Base-by-base conservation (phyloP, 2,797 vertebrate species). In the Centroberyx gerrardi region DNA sequence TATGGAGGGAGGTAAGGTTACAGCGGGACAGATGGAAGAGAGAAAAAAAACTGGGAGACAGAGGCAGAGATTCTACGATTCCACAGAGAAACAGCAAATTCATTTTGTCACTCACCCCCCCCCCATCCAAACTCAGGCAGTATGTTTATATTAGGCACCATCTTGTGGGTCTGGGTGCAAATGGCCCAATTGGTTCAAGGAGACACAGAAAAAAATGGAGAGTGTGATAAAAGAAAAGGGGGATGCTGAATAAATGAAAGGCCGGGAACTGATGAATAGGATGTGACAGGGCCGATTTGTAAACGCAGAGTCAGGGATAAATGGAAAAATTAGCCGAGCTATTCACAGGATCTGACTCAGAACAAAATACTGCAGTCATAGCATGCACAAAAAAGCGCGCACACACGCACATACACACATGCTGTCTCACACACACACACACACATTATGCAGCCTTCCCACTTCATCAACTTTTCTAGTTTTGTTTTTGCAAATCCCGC, bases 331-430 rank as follows among this genome's bases (percentile, higher is more conserved):
- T 80, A 88, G 85, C 80, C 18, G 3, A 86, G 86, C 81, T 84
- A 71, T 82, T 90, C 76, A 81, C 76, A 88, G 81, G 83, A 88
- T 90, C 85, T 88, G 86, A 91, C 86, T 89, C 77, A 85, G 81
- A 91, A 78, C 38, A 85, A 87, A 90, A 87, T 83, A 74, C 68
- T 82, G 82, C 87, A 82, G 84, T 84, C 74, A 71, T 40, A 48
- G 78, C 77, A 79, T 65, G 40, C 68, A 61, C 54, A 81, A 52
- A 60, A 51, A 78, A 70, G 40, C 63, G 60, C 46, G 28, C 18
- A 60, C 10, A 28, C 56, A 52, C 27, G 52, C 33, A 17, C 28
- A 62, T 31, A 17, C 1, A n/a, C 75, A 38, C 49, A 22, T 22
- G 22, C 22, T 22, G 22, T 22, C 22, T 22, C 22, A 67, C 27